Conservation (phyloP, 2,113 vertebrate genomes). For the Ctenodactylus gundi region DNA sequence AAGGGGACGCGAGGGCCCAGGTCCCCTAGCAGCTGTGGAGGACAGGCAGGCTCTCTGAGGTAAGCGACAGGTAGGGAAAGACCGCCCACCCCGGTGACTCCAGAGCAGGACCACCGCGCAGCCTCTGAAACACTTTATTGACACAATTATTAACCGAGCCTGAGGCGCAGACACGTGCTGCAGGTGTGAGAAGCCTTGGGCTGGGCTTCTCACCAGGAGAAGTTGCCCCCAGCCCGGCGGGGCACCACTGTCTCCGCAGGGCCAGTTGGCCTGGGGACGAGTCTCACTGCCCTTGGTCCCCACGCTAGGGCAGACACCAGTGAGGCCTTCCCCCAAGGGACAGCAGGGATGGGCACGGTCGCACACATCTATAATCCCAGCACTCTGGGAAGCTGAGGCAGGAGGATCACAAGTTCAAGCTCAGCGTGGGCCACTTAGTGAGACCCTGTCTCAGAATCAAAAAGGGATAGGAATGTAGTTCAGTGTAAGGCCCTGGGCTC, state of each 20-base stretch:
- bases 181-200: rapidly evolving
- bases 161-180: rapidly evolving
- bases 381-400: too few species aligned
- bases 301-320: too few species aligned
- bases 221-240: not conserved
- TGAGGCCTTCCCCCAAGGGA: not conserved
- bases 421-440: too few species aligned
- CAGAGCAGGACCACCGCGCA: not conserved
- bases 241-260: rapidly evolving
- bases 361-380: too few species aligned
- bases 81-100: not conserved
- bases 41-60: not conserved
- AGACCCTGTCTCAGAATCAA: too few species aligned
- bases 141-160: rapidly evolving
- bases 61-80: rapidly evolving
- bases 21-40: not conserved
- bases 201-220: not conserved
- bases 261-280: not conserved
- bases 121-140: conserved; percentile 13
- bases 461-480: too few species aligned
- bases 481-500: too few species aligned
- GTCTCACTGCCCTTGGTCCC: not conserved
- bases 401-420: too few species aligned
- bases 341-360: too few species aligned
- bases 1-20: too few species aligned